Evolutionary conservation across 2,797 vertebrate genomes (phyloP).

Genomic region (Craterocephalus amniculus): DNA sequence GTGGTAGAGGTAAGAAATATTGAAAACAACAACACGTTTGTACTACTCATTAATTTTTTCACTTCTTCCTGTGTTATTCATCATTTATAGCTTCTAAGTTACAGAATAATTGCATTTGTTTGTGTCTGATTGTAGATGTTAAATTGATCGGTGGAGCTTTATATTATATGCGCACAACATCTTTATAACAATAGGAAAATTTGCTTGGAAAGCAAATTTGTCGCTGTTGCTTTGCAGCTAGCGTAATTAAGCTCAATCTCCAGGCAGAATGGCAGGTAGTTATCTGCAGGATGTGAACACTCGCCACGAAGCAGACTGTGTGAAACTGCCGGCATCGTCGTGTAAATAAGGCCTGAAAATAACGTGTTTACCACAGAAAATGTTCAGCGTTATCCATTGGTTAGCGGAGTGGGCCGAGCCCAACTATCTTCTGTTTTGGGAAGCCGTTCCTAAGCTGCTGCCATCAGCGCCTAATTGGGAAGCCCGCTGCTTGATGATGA

Average conservation of each 20-base stretch:
- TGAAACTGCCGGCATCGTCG: constrained; percentile 28
- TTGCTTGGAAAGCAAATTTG: constrained; percentile 27
- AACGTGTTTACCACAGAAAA: constrained; percentile 2
- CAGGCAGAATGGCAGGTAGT: constrained; percentile 26
- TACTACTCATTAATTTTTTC: neutral
- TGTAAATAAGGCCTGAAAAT: constrained; percentile 21
- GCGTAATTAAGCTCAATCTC: constrained; percentile 4
- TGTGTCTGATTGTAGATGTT: constrained; percentile 8
- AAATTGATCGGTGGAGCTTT: constrained; percentile 1
- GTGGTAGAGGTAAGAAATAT: neutral
- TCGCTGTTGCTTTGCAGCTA: constrained; percentile 31
- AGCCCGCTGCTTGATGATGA: constrained; percentile 60
- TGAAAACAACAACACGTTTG: neutral
- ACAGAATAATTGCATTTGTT: neutral
- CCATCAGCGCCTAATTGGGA: constrained; percentile 49
- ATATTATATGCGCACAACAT: neutral
- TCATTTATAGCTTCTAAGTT: neutral
- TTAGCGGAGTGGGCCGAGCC: constrained; percentile 30
- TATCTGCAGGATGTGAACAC: constrained; percentile 17
- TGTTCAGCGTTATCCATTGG: constrained; percentile 22
- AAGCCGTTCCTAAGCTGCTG: constrained; percentile 50
- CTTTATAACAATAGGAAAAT: constrained; percentile 20
- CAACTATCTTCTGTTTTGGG: constrained; percentile 35
- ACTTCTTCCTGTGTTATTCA: neutral
- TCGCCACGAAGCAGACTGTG: constrained; percentile 15